Conservation (phyloP, 2,888 invertebrate genomes). For the Chesias legatella region DNA sequence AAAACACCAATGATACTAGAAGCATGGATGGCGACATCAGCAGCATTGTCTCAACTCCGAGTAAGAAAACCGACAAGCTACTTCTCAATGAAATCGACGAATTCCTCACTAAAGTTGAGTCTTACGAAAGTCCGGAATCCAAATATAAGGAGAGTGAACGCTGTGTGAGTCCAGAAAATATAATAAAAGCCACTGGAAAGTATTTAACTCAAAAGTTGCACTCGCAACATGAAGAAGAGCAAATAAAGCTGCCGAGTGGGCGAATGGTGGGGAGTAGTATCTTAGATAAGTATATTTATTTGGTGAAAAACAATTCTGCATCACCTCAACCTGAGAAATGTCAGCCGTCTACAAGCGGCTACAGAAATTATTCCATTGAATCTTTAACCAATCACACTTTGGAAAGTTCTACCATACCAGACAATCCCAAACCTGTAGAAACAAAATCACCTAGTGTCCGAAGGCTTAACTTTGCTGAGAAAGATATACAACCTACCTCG, state of each 20-base stretch:
- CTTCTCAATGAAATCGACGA: conserved; percentile 74
- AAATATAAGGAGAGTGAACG: conserved; percentile 45
- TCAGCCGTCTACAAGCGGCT: conserved; percentile 24
- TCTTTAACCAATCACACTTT: conserved; percentile 14
- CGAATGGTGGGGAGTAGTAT: conserved; percentile 53
- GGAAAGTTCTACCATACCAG: conserved; percentile 30
- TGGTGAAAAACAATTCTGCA: conserved; percentile 55
- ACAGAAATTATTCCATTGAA: conserved; percentile 29
- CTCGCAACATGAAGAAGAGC: conserved; percentile 41
- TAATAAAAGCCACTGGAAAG: conserved; percentile 66
- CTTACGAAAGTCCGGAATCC: conserved; percentile 62
- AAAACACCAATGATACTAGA: conserved; percentile 24
- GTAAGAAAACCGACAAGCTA: conserved; percentile 67
- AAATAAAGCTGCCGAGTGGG: conserved; percentile 57
- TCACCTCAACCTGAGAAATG: conserved; percentile 38
- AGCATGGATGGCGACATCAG: conserved; percentile 75
- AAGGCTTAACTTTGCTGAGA: conserved; percentile 61
- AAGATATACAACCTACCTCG: conserved; percentile 67
- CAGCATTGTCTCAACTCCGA: conserved; percentile 69
- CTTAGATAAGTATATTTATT: conserved; percentile 71
- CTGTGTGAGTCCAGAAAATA: conserved; percentile 50
- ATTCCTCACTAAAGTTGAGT: conserved; percentile 68
- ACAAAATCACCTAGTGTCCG: conserved; percentile 55
- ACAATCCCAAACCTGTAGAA: conserved; percentile 26
- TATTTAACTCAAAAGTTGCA: conserved; percentile 63